Evolutionary conservation across 2,888 invertebrate species (phyloP).

Genomic region (Sphaeridia pumilis): DNA sequence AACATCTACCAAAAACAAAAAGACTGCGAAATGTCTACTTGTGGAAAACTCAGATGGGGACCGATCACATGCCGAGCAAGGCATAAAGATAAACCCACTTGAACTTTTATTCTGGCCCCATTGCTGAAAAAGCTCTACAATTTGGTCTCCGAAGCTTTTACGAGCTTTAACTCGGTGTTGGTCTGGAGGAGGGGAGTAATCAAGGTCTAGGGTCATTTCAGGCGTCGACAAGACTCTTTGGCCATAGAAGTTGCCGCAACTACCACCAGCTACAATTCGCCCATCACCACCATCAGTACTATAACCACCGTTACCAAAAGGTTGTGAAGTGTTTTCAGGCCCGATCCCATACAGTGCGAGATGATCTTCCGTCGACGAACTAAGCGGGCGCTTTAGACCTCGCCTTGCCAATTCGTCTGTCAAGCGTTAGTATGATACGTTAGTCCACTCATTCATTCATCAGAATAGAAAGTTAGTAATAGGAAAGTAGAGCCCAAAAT

Average conservation of each 20-base stretch:
- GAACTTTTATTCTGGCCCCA: slow-evolving; percentile 32
- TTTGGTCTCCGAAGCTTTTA: slow-evolving; percentile 33
- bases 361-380: slow-evolving; percentile 33
- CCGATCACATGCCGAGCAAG: slow-evolving; percentile 24
- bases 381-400: slow-evolving; percentile 33
- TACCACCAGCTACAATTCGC: slow-evolving; percentile 2
- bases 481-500: too few species aligned
- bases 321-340: background rate
- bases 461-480: slow-evolving; percentile 1
- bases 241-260: background rate
- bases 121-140: slow-evolving; percentile 32
- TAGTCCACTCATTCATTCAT: background rate
- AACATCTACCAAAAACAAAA: background rate
- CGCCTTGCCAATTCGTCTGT: slow-evolving; percentile 35
- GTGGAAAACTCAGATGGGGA: slow-evolving; percentile 19
- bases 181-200: background rate
- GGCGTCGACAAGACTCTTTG: background rate
- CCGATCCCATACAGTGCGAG: slow-evolving; percentile 16
- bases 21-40: slow-evolving; percentile 17
- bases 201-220: background rate
- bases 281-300: background rate
- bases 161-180: background rate
- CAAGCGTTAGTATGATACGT: background rate
- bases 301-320: slow-evolving; percentile 2
- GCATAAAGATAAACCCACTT: slow-evolving; percentile 26